Evolutionary conservation across 2,888 invertebrate species (phyloP).

Genomic region (Trilocha varians): DNA sequence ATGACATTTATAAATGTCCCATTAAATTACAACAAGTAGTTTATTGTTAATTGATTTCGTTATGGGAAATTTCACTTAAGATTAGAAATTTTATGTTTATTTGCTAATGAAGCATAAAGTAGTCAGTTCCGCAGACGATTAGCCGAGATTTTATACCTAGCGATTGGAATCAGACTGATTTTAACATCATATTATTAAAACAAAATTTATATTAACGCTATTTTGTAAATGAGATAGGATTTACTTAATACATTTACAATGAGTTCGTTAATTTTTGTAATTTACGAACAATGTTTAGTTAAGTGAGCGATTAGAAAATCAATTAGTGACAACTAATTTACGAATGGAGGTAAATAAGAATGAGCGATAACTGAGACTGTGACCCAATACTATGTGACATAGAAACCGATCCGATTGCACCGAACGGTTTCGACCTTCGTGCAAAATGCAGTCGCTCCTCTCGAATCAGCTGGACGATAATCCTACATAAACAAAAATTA

Average conservation of each 20-base stretch:
- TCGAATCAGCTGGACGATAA: constrained; percentile 53
- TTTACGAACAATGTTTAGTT: constrained; percentile 8
- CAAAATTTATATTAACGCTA: background rate
- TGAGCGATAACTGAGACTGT: constrained; percentile 24
- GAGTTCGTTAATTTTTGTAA: too few species aligned
- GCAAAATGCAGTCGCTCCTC: constrained; percentile 53
- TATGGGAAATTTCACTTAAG: background rate
- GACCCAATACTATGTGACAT: constrained; percentile 32
- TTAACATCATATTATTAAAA: too few species aligned
- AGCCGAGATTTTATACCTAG: background rate
- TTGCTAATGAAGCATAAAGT: background rate
- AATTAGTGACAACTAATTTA: constrained; percentile 16
- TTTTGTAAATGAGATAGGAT: background rate
- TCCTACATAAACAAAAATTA: constrained; percentile 46
- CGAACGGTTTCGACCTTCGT: constrained; percentile 49
- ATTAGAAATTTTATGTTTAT: background rate
- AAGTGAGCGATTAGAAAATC: constrained; percentile 9
- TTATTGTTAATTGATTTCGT: background rate
- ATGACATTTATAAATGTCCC: background rate
- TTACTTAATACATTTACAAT: background rate
- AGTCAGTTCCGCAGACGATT: background rate
- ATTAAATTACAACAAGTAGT: background rate
- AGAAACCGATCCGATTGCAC: constrained; percentile 42
- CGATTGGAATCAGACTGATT: too few species aligned
- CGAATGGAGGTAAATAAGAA: constrained; percentile 24